These are phyloP conservation scores for Lonchura striata DNA, from an alignment of 2,113 vertebrate genomes.

Conservation along the genomic window DNA sequence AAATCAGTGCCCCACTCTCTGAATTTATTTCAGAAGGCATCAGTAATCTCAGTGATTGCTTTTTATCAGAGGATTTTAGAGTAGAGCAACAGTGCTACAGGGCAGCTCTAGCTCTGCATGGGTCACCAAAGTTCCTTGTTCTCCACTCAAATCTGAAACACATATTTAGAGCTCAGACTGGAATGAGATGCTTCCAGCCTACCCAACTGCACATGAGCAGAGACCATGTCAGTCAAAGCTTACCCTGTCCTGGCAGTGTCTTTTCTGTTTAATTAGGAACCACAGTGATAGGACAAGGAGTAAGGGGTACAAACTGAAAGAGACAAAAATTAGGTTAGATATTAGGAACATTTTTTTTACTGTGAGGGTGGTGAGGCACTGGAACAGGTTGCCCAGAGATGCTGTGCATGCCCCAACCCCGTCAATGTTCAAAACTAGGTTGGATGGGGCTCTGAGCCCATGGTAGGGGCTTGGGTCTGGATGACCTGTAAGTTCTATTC, in stretches of 20 bases:
- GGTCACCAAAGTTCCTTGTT: neutral
- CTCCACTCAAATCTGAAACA: neutral
- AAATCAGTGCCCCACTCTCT: neutral
- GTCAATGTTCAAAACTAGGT: neutral
- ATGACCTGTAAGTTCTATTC: neutral
- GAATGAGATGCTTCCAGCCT: neutral
- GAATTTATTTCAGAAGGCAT: neutral
- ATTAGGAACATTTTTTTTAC: neutral
- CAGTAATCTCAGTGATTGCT: neutral
- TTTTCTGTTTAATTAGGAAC: neutral
- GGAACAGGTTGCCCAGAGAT: neutral
- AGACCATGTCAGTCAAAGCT: neutral
- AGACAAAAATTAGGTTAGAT: neutral
- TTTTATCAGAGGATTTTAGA: neutral
- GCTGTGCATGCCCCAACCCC: neutral
- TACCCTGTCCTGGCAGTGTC: neutral
- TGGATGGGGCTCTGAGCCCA: neutral
- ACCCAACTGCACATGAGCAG: neutral
- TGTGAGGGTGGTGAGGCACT: neutral
- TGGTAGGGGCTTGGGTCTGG: neutral
- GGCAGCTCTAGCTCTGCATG: neutral
- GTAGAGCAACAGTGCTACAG: neutral
- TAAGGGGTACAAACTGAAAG: neutral
- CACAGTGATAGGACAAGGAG: neutral
- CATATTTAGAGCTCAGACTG: neutral